Evolutionary conservation across 2,113 vertebrate species (phyloP).

Genomic region (Oreochromis tanganicae): DNA sequence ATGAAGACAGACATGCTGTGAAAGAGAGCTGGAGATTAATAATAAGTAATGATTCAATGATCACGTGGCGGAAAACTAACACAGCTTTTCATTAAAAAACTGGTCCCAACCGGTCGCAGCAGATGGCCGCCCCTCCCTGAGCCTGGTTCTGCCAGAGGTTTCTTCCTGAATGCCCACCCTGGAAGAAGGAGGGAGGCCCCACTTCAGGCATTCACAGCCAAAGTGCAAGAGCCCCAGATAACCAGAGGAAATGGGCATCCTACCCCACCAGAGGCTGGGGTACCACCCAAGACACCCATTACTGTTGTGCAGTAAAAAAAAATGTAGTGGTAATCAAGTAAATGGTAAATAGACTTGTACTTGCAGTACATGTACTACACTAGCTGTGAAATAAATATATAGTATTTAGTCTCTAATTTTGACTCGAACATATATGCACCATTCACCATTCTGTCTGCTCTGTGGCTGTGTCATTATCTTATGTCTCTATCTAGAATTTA

Average conservation of each 20-base stretch:
- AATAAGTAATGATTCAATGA: not conserved
- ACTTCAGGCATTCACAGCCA: not conserved
- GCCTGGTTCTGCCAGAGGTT: accelerated
- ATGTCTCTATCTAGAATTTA: constrained; percentile 32
- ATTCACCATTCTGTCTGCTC: not conserved
- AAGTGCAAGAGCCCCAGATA: not conserved
- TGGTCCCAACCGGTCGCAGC: not conserved
- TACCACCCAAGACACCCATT: not conserved
- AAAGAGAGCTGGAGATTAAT: not conserved
- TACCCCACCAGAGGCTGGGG: not conserved
- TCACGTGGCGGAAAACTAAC: not conserved
- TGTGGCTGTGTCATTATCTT: constrained; percentile 28
- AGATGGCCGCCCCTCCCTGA: not conserved
- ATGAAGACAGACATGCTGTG: not conserved
- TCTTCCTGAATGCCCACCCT: not conserved
- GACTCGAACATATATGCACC: not conserved
- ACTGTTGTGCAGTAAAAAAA: not conserved
- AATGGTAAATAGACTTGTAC: not conserved
- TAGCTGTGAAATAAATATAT: not conserved
- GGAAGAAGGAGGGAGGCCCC: not conserved
- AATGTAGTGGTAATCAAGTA: not conserved
- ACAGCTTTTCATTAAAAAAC: not conserved
- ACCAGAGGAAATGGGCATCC: not conserved
- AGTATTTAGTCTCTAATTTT: not conserved
- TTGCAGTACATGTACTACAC: not conserved